Percentiles rank a stretch among this genome's conserved stretches.
phyloP scores from a whole-genome alignment of 1,140 invertebrate genomes.

The Mesaphorura yosii region DNA sequence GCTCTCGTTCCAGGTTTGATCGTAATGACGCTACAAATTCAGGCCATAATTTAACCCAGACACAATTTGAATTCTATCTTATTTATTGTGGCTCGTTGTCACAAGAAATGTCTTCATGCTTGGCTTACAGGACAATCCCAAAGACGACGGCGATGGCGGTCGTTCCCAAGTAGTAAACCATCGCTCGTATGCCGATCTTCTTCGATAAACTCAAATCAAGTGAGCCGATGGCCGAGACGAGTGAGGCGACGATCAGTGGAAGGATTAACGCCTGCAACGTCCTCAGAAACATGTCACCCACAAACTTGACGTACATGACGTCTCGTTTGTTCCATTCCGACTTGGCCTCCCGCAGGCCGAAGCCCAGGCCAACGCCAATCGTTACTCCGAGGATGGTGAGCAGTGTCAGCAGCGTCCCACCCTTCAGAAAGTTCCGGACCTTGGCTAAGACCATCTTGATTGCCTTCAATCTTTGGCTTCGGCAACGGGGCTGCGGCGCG shows the following conservation, averaged over 20 bases:
- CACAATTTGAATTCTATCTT: too few species aligned
- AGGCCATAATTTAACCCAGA: too few species aligned
- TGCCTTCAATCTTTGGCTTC: too few species aligned
- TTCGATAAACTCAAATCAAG: slow-evolving; percentile 50
- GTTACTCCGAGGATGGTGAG: slow-evolving; percentile 48
- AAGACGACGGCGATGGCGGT: slow-evolving; percentile 58
- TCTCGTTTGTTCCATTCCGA: slow-evolving; percentile 37
- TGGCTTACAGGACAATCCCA: slow-evolving; percentile 58
- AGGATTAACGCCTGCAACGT: slow-evolving; percentile 51
- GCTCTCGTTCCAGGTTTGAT: slow-evolving; percentile 52
- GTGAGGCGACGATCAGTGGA: slow-evolving; percentile 50
- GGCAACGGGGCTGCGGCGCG: too few species aligned
- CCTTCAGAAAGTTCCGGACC: slow-evolving; percentile 32
- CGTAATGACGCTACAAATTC: too few species aligned
- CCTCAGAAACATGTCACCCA: slow-evolving; percentile 49
- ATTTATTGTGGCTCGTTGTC: too few species aligned
- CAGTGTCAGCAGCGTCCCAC: slow-evolving; percentile 45
- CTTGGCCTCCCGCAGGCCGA: slow-evolving; percentile 38
- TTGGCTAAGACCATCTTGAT: too few species aligned
- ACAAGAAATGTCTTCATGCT: too few species aligned
- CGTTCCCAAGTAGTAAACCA: slow-evolving; percentile 62
- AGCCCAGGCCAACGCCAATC: slow-evolving; percentile 46
- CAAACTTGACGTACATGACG: slow-evolving; percentile 46
- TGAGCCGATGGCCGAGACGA: slow-evolving; percentile 45
- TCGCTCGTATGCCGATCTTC: slow-evolving; percentile 51